phyloP scores from a whole-genome alignment of 2,797 vertebrate species.

The Tarsius wallacei region DNA sequence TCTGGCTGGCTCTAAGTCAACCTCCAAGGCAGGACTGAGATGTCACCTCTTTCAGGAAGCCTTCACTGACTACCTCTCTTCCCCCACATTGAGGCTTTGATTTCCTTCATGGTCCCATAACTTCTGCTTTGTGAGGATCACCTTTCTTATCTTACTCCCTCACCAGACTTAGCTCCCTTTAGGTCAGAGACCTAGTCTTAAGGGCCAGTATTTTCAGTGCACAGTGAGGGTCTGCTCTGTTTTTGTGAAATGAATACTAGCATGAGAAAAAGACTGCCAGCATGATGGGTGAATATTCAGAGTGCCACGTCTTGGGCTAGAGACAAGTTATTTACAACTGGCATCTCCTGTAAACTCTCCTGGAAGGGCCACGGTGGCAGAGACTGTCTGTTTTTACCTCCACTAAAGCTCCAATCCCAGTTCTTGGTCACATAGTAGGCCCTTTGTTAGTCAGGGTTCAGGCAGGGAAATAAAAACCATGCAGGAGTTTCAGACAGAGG shows the following conservation, averaged over 20 bases:
- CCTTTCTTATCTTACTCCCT: neutral
- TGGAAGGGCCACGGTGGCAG: neutral
- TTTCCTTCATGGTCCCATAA: neutral
- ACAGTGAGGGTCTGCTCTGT: neutral
- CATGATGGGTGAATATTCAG: neutral
- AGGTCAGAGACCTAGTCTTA: neutral
- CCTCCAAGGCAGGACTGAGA: neutral
- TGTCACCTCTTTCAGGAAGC: neutral
- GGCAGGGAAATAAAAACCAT: fast-evolving
- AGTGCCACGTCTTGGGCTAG: neutral
- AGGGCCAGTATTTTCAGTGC: neutral
- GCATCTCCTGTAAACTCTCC: neutral
- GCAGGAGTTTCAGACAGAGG: neutral
- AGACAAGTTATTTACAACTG: neutral
- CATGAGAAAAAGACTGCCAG: neutral
- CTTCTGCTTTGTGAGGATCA: neutral
- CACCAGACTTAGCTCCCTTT: neutral
- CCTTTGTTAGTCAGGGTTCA: neutral
- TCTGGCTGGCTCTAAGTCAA: neutral
- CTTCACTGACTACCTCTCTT: neutral
- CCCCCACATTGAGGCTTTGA: neutral
- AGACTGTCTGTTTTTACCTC: neutral
- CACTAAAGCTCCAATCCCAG: neutral
- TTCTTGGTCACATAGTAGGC: neutral
- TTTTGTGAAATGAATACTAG: neutral